Evolutionary conservation across 2,888 invertebrate species (phyloP), one percentile per base, ranked within the genome.

Genomic region (Chesias legatella): DNA sequence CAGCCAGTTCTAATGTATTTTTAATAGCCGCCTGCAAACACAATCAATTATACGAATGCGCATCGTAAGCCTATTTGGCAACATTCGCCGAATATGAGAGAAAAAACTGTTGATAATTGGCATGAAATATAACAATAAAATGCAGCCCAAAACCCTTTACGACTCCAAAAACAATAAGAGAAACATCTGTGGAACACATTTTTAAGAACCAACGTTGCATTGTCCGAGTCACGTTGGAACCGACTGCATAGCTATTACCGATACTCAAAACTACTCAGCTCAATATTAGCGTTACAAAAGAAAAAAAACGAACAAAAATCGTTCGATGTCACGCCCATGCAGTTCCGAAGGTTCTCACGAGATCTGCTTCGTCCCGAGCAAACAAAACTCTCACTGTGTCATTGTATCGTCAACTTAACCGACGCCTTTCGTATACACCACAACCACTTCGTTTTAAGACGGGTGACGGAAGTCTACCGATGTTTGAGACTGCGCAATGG

Each of bases 261-360:
- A 79, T 76, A 74, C 73, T 73, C 62, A 60, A 65, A 65, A 59
- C 60, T 71, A 74, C 73, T 73, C 61, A 63, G 58, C 64, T 72
- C 72, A 67, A 67, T 75, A 78, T 79, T 79, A 76, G 69, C 67
- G 65, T 65, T 62, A 73, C 74, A 77, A 78, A 76, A 72, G 67
- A 66, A 72, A 69, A 67, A 66, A 58, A 54, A 44, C 60, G 67
- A 58, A 80, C 65, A 79, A 79, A 82, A 81, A 79, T 70, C 67
- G 66, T 68, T 69, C 77, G 69, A 83, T 84, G 86, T 85, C 86
- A 88, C 86, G 85, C 84, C 82, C 77, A 82, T 84, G 84, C 83
- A 80, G 78, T 79, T 74, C 77, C 63, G 64, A 73, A 72, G 79
- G 77, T 86, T 88, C 86, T 85, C 86, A 86, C 86, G 86, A 76